Evolutionary conservation across 1,140 invertebrate genomes (phyloP), one percentile per base, ranked within the genome.

Genomic region (Zaprionus nigranus): DNA sequence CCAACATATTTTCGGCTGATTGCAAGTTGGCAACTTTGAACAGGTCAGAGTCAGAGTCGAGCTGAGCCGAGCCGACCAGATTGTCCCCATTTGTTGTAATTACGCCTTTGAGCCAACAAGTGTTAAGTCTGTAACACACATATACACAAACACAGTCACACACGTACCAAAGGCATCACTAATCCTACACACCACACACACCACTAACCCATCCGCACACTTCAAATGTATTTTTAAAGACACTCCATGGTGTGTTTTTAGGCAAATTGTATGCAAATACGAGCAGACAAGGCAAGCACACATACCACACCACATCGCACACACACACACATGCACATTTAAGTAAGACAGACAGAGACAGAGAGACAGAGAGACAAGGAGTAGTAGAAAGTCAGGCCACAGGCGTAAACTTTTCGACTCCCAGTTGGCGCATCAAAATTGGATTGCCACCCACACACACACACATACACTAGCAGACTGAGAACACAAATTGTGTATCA

Each of bases 181-280:
- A 70, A 68, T 63, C 74, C 79, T 43, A 49, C 59, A 49, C 51
- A 65, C 69, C 69, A 20, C 69, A 56, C 20, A 24, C 53, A 24
- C 54, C 64, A 51, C 64, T 51, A 51, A 51, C 46, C 60, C 43
- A 43, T 40, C 70, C 65, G 56, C 85, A 81, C 70, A 73, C 68
- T 74, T 67, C 57, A 84, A 90, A 90, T 90, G 86, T 90, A 90
- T 90, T 90, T 90, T 90, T 85, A 90, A 90, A 85, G 86, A 90
- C 69, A 90, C 79, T 79, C 85, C 70, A 67, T 78, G 73, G 82
- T 82, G 85, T 90, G 86, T 90, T 90, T 90, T 85, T 90, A 85
- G 82, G 82, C 86, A 90, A 90, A 90, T 90, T 90, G 85, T 90
- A 90, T 85, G 85, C 86, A 90, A 90, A 90, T 90, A 90, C 82